A percentile compares a stretch with the other conserved stretches of the same genome.
Evolutionary conservation across 2,113 vertebrate species (phyloP).

Genomic region (Datnioides undecimradiatus): DNA sequence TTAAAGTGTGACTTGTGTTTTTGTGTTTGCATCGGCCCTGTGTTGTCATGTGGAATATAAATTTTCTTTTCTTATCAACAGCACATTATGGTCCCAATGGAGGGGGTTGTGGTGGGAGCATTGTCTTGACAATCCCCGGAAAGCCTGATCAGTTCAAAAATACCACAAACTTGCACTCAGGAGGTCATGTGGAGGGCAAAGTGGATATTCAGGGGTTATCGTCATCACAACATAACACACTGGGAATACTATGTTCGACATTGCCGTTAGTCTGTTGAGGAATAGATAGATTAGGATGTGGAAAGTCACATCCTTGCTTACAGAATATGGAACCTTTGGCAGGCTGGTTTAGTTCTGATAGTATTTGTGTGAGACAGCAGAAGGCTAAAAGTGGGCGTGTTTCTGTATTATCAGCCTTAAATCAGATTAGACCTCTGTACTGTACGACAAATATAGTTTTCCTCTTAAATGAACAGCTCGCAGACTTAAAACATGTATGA

Average conservation of each 20-base stretch:
- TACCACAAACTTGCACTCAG: not conserved
- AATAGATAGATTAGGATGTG: conserved; percentile 7
- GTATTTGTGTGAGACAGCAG: not conserved
- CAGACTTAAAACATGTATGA: conserved; percentile 9
- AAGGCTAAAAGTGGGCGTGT: not conserved
- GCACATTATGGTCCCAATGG: conserved; percentile 12
- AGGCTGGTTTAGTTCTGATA: not conserved
- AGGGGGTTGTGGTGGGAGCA: no score
- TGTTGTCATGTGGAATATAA: conserved; percentile 1
- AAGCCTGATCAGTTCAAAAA: conserved; percentile 17
- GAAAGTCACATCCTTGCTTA: not conserved
- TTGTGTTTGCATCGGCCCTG: not conserved
- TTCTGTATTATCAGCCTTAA: not conserved
- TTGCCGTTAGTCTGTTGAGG: not conserved
- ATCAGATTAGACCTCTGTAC: not conserved
- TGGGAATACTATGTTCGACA: not conserved
- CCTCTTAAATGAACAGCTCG: conserved; percentile 1
- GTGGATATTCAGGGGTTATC: conserved; percentile 2
- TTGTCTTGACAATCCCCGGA: conserved; percentile 33
- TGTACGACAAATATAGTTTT: not conserved
- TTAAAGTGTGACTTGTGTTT: not conserved
- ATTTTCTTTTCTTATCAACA: conserved; percentile 52
- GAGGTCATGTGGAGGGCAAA: not conserved
- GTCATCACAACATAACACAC: not conserved
- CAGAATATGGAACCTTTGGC: not conserved